phyloP scores from a whole-genome alignment of 2,113 vertebrate genomes.

The Eretmochelys imbricata region DNA sequence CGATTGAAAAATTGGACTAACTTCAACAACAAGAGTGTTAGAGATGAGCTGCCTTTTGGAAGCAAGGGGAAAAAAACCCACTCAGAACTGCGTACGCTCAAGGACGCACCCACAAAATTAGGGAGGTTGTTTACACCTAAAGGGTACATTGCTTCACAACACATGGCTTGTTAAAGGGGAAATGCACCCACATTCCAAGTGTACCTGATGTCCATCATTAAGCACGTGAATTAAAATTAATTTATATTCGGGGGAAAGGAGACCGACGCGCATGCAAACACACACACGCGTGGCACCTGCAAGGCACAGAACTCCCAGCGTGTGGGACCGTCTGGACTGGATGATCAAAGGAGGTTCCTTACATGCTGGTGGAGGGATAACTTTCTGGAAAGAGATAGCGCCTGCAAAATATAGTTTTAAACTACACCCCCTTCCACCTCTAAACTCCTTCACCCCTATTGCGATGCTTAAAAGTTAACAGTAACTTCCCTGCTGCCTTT shows the following conservation, averaged over 20 bases:
- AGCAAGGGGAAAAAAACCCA: rapidly evolving
- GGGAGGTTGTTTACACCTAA: not conserved
- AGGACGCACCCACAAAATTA: not conserved
- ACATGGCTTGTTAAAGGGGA: not conserved
- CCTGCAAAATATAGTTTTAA: not conserved
- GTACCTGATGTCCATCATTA: not conserved
- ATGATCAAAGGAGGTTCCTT: not conserved
- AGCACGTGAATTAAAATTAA: not conserved
- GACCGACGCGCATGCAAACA: not conserved
- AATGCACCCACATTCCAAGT: not conserved
- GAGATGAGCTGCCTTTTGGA: not conserved
- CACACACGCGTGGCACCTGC: too few relatives aligned
- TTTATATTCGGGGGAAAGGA: not conserved
- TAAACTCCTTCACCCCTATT: not conserved
- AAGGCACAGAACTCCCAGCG: not conserved
- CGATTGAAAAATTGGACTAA: constrained; percentile 64
- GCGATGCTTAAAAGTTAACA: not conserved
- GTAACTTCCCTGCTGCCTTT: not conserved
- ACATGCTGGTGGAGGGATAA: not conserved
- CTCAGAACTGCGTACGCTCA: not conserved
- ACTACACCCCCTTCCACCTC: not conserved
- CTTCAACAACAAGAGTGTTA: constrained; percentile 35
- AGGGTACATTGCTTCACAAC: not conserved
- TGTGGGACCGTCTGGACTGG: not conserved
- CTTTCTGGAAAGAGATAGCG: not conserved